A percentile compares a stretch with the other conserved stretches of the same genome.
Evolutionary conservation across 1,140 invertebrate genomes (phyloP).

Genomic region (Frieseomelitta varia): DNA sequence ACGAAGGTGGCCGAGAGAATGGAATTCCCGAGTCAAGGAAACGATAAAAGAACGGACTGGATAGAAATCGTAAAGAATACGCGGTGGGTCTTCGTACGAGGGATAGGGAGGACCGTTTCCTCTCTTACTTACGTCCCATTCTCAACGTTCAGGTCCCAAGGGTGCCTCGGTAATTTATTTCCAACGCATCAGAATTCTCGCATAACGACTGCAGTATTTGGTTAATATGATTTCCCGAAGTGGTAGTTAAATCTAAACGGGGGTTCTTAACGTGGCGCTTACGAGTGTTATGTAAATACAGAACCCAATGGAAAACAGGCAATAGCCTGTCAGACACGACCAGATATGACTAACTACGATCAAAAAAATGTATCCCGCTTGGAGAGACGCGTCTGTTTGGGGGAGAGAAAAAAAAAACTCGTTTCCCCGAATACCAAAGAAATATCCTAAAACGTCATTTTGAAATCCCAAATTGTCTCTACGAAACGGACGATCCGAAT

Average conservation of each 20-base stretch:
- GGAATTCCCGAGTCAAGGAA: constrained; percentile 50
- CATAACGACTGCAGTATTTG: constrained; percentile 67
- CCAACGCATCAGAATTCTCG: constrained; percentile 41
- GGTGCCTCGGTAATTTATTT: constrained; percentile 63
- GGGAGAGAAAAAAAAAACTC: not conserved
- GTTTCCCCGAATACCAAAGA: not conserved
- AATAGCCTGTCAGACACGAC: not conserved
- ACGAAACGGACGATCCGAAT: not conserved
- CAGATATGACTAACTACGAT: constrained; percentile 50
- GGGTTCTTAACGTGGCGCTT: constrained; percentile 49
- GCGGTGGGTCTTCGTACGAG: constrained; percentile 47
- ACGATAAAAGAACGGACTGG: constrained; percentile 62
- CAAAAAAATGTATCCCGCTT: not conserved
- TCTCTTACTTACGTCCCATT: constrained; percentile 52
- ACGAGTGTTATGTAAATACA: constrained; percentile 70
- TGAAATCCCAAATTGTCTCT: not conserved
- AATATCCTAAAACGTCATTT: not conserved
- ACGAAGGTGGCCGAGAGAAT: constrained; percentile 19
- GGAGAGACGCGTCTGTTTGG: not conserved
- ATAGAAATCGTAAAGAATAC: constrained; percentile 67
- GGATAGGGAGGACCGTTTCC: constrained; percentile 45
- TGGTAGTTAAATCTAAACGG: constrained; percentile 64
- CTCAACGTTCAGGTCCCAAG: constrained; percentile 31
- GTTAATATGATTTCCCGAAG: constrained; percentile 70
- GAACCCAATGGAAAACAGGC: constrained; percentile 17